Percentiles rank a stretch among this genome's conserved stretches.
Conservation (phyloP, 2,797 vertebrate genomes). For the Nyctalus aviator region DNA sequence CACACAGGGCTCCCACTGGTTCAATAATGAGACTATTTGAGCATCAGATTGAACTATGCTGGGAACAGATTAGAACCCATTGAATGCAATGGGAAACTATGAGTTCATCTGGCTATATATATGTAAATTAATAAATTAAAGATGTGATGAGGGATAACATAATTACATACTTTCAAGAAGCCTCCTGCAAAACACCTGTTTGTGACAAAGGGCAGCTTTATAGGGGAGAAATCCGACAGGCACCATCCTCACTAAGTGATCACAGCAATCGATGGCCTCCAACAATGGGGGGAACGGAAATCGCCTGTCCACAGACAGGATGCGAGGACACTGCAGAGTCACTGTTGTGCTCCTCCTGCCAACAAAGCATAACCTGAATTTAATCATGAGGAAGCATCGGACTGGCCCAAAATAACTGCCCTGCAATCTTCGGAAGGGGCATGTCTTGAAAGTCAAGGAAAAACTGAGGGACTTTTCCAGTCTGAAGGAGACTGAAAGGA, state of each 20-base stretch:
- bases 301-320: background rate
- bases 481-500: background rate
- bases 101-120: background rate
- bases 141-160: background rate
- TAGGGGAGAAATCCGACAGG: background rate
- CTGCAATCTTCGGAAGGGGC: constrained; percentile 42
- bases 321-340: background rate
- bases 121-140: background rate
- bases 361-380: background rate
- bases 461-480: background rate
- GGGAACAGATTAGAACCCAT: background rate
- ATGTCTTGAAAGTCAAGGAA: constrained; percentile 30
- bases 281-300: background rate
- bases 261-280: background rate
- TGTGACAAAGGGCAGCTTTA: constrained; percentile 33
- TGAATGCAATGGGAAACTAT: background rate
- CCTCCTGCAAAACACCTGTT: background rate
- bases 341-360: constrained; percentile 62
- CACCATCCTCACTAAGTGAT: constrained; percentile 25
- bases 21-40: background rate
- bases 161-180: background rate
- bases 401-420: constrained; percentile 64
- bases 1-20: background rate
- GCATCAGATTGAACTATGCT: background rate
- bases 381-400: constrained; percentile 61